These are phyloP conservation scores for Epirrita christyi DNA, from an alignment of 2,888 invertebrate species.

Conservation along the genomic window DNA sequence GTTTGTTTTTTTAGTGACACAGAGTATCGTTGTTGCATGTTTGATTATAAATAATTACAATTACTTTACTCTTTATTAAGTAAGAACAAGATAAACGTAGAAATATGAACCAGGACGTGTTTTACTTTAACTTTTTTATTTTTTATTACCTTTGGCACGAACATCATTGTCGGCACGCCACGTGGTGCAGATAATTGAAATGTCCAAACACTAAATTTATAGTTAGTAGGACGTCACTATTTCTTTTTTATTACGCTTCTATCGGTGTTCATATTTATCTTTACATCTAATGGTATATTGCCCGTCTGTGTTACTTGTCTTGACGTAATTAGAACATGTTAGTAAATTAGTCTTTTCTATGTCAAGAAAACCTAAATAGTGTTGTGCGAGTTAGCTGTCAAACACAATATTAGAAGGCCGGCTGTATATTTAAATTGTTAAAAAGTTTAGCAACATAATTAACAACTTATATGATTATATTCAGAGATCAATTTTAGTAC, in stretches of 20 bases:
- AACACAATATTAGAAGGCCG: too few species aligned
- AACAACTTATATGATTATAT: too few species aligned
- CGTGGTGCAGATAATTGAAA: slow-evolving; percentile 81
- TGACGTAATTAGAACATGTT: slow-evolving; percentile 16
- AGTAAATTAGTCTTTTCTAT: background rate
- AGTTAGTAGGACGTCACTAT: slow-evolving; percentile 68
- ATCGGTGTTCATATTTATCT: slow-evolving; percentile 42
- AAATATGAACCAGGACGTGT: slow-evolving; percentile 54
- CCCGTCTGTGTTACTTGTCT: slow-evolving; percentile 8
- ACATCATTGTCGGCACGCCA: slow-evolving; percentile 78
- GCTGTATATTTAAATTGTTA: too few species aligned
- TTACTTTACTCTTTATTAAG: slow-evolving; percentile 32
- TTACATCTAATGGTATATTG: slow-evolving; percentile 8
- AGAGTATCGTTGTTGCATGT: too few species aligned
- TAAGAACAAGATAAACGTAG: slow-evolving; percentile 54
- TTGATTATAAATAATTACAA: background rate
- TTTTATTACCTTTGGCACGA: slow-evolving; percentile 79
- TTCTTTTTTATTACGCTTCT: slow-evolving; percentile 63
- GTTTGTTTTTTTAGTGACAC: too few species aligned
- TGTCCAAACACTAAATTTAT: slow-evolving; percentile 82
- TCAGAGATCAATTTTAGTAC: too few species aligned
- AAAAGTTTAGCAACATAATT: too few species aligned
- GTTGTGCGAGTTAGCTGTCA: too few species aligned
- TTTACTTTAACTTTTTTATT: slow-evolving; percentile 62
- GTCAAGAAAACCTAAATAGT: background rate